Base-by-base conservation (phyloP, 1,140 invertebrate species). In the Drosophila kikkawai region DNA sequence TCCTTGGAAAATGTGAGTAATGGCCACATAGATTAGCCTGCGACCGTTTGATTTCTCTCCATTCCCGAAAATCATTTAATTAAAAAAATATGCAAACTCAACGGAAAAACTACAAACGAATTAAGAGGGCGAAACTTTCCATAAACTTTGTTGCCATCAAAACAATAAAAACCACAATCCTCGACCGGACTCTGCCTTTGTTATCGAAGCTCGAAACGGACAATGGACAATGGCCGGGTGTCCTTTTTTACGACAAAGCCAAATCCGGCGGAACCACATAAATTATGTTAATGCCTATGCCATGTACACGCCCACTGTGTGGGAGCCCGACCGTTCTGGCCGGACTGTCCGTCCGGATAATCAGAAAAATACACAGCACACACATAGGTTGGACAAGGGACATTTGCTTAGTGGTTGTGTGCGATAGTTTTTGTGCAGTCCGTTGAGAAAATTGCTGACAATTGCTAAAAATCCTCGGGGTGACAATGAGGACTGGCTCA, bases 1-100 rank as follows among this genome's bases (percentile, higher is more conserved):
- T n/a, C 67, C 32, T 19, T 63, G 7, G 11, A 47, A 39, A 73
- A 59, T 50, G 55, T 80, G 80, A 78, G 63, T 75, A 81, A 81
- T 88, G 77, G 69, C 64, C 65, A 57, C 60, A 69, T 79, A 85
- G 84, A 91, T 91, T 86, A 91, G 82, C 85, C 51, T n/a, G 64
- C 19, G 57, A 50, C 26, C 39, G 26, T 90, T 88, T 84, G 84
- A 90, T 88, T 90, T 85, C 51, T 81, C 59, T 47, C 12, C 53
- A 37, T 44, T 39, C 57, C 64, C 53, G 34, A 68, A 58, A 73
- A 79, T 63, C 79, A 75, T 90, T 91, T 91, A 91, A 91, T 91
- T 91, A 91, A 91, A 91, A 91, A 91, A 90, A 86, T 90, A 86
- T 90, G 90, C 90, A 91, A 91, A 81, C 77, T 91, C 90, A 80